A percentile compares a stretch with the other conserved stretches of the same genome.
Evolutionary conservation across 2,888 invertebrate genomes (phyloP).

Genomic region (Melanotus villosus): DNA sequence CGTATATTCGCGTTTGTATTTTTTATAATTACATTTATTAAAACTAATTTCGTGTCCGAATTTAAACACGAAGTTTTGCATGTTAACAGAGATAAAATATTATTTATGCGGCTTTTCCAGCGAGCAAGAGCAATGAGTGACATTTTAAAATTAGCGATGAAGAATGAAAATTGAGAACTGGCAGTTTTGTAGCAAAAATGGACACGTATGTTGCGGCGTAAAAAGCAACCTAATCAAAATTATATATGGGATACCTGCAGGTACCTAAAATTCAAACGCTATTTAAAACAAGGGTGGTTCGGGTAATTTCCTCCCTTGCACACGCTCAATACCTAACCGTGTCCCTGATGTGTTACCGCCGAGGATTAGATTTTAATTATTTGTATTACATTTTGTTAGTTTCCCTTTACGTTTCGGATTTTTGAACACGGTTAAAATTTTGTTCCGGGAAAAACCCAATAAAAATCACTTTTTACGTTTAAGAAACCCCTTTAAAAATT

Average conservation of each 20-base stretch:
- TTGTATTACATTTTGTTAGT: no score
- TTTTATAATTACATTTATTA: no score
- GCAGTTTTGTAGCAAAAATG: constrained; percentile 23
- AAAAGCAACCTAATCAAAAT: constrained; percentile 37
- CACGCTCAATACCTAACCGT: neutral
- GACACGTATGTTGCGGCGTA: constrained; percentile 23
- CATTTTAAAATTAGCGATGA: constrained; percentile 28
- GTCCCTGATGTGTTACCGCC: neutral
- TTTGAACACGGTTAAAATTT: neutral
- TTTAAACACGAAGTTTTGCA: neutral
- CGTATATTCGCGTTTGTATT: no score
- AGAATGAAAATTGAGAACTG: constrained; percentile 39
- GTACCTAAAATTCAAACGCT: constrained; percentile 10
- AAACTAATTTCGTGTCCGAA: no score
- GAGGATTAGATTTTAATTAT: neutral
- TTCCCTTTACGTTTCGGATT: neutral
- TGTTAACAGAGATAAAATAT: constrained; percentile 1
- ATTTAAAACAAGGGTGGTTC: constrained; percentile 9
- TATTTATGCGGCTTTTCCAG: constrained; percentile 8
- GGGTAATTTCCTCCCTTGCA: neutral
- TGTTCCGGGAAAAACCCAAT: no score
- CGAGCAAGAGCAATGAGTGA: constrained; percentile 24
- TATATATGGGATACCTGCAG: constrained; percentile 34
- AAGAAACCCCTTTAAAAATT: neutral
- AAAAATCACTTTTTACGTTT: no score